Conservation (phyloP, 1,140 invertebrate species). For the Bombus superbus region DNA sequence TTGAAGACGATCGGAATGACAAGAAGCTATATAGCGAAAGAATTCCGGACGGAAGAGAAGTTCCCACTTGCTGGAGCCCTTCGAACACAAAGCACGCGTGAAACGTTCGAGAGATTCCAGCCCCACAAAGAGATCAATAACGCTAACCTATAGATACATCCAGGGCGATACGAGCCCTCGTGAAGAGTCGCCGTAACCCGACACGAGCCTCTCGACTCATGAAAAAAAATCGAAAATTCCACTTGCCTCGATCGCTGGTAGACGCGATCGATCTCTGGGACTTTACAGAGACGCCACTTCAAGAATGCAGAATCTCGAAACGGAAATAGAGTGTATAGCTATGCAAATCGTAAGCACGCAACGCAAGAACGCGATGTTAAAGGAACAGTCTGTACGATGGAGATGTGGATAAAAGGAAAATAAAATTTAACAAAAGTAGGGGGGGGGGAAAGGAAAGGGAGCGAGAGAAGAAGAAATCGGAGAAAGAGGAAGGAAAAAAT, state of each 20-base stretch:
- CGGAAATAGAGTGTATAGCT: background rate
- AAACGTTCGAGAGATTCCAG: conserved; percentile 14
- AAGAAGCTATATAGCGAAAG: background rate
- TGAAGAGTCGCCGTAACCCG: background rate
- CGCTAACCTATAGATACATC: background rate
- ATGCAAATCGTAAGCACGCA: background rate
- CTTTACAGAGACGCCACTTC: background rate
- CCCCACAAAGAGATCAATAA: conserved; percentile 27
- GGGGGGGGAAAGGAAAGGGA: fast-evolving
- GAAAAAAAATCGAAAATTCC: background rate
- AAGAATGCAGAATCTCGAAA: background rate
- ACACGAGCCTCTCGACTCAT: background rate
- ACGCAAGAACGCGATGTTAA: background rate
- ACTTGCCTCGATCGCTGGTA: background rate
- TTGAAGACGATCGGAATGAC: background rate
- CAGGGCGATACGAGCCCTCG: conserved; percentile 6
- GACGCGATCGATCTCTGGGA: background rate
- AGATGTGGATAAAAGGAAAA: background rate
- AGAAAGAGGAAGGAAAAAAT: too few relatives aligned
- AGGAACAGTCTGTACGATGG: background rate
- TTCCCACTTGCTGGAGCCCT: background rate
- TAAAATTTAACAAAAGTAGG: background rate
- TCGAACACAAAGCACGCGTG: conserved; percentile 16
- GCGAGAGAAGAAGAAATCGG: fast-evolving
- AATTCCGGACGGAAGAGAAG: background rate